Evolutionary conservation across 2,797 vertebrate species (phyloP).

Genomic region (Gadopsis marmoratus): DNA sequence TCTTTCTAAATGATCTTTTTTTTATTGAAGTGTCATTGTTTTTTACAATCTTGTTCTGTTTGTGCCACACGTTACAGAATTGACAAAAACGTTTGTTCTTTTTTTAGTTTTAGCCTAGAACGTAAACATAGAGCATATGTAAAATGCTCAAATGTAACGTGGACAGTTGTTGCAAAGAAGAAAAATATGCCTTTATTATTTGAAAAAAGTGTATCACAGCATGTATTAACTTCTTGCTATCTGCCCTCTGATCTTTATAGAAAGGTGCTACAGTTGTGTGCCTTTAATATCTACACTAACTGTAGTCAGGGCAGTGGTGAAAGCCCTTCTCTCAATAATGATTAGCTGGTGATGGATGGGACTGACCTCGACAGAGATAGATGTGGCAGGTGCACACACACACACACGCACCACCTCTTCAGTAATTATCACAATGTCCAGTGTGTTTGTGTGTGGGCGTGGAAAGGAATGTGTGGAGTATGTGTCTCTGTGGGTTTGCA

Average conservation of each 20-base stretch:
- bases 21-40: not conserved
- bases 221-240: not conserved
- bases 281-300: slow-evolving; percentile 53
- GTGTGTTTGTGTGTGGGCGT: slow-evolving; percentile 12
- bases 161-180: not conserved
- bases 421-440: slow-evolving; percentile 38
- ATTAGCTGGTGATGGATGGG: slow-evolving; percentile 64
- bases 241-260: slow-evolving; percentile 30
- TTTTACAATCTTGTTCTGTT: not conserved
- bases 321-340: slow-evolving; percentile 62
- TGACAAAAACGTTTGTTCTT: too few relatives aligned
- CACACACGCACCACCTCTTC: slow-evolving; percentile 11
- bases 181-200: slow-evolving; percentile 6
- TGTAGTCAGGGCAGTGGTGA: slow-evolving; percentile 50
- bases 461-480: not conserved
- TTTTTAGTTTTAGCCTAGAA: too few relatives aligned
- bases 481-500: slow-evolving; percentile 13
- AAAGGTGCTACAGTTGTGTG: slow-evolving; percentile 9
- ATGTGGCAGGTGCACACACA: slow-evolving; percentile 24
- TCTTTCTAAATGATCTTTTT: not conserved
- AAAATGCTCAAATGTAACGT: not conserved
- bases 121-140: too few relatives aligned
- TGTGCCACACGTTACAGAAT: too few relatives aligned
- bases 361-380: slow-evolving; percentile 51
- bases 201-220: not conserved